Evolutionary conservation across 2,888 invertebrate species (phyloP).

Genomic region (Acanthacorydalis orientalis): DNA sequence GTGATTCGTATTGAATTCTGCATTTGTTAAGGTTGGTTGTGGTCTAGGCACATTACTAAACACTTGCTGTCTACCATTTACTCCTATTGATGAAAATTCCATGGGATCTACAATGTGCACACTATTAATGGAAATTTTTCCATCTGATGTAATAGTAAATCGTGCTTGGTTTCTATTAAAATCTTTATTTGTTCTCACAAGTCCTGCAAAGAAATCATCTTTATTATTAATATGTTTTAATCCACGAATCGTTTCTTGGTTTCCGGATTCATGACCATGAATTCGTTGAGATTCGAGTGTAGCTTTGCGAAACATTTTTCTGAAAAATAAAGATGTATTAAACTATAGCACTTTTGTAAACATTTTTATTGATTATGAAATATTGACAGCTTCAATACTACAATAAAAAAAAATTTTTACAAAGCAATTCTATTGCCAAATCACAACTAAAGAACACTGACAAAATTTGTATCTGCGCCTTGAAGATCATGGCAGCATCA

Average conservation of each 20-base stretch:
- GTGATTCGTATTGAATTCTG: background rate
- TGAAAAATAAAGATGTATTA: conserved; percentile 15
- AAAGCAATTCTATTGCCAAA: no score
- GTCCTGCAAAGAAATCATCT: conserved; percentile 32
- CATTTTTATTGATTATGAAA: no score
- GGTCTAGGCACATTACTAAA: conserved; percentile 4
- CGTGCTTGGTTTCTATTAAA: conserved; percentile 27
- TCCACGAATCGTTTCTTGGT: conserved; percentile 31
- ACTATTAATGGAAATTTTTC: conserved; percentile 7
- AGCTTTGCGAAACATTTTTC: conserved; percentile 34
- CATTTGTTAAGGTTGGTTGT: background rate
- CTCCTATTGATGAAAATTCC: conserved; percentile 6
- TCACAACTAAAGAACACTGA: no score
- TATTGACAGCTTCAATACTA: no score
- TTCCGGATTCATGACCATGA: conserved; percentile 27
- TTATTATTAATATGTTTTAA: conserved; percentile 30
- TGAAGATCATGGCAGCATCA: no score
- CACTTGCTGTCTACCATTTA: conserved; percentile 1
- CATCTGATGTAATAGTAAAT: conserved; percentile 7
- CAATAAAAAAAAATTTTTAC: no score
- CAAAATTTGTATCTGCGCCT: no score
- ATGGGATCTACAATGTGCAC: conserved; percentile 7
- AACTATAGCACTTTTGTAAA: no score
- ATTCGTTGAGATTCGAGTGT: conserved; percentile 30
- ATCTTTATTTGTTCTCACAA: conserved; percentile 31